A percentile compares a stretch with the other conserved stretches of the same genome.
phyloP scores from a whole-genome alignment of 2,113 vertebrate genomes.

The Cheirogaleus medius region DNA sequence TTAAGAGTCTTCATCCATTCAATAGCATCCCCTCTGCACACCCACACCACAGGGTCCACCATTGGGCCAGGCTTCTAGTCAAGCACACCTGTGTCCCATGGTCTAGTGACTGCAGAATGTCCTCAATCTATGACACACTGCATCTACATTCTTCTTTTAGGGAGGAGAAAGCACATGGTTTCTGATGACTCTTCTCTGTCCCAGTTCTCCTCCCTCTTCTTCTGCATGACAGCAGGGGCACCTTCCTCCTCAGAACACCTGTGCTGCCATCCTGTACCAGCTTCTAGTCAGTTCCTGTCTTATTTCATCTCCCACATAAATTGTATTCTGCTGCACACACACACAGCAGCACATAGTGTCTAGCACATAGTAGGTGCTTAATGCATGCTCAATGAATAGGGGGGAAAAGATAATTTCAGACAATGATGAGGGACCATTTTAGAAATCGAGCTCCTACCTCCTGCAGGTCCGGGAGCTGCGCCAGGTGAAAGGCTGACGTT shows the following conservation, averaged over 20 bases:
- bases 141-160: not conserved
- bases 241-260: not conserved
- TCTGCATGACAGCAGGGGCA: not conserved
- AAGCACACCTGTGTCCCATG: not conserved
- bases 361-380: not conserved
- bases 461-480: not conserved
- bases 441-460: not conserved
- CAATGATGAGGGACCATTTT: not conserved
- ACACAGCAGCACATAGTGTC: not conserved
- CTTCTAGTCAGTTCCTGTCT: not conserved
- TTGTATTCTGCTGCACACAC: not conserved
- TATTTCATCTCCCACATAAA: not conserved
- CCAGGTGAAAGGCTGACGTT: not conserved
- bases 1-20: not conserved
- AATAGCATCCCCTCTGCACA: rapidly evolving
- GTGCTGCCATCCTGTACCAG: not conserved
- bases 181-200: not conserved
- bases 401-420: not conserved
- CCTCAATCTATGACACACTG: not conserved
- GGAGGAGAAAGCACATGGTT: not conserved
- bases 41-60: not conserved
- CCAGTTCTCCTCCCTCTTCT: rapidly evolving
- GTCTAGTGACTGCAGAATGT: not conserved
- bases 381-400: not conserved
- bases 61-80: not conserved